These are phyloP conservation scores for Irena cyanogastra DNA, from an alignment of 2,113 vertebrate species.

Conservation along the genomic window DNA sequence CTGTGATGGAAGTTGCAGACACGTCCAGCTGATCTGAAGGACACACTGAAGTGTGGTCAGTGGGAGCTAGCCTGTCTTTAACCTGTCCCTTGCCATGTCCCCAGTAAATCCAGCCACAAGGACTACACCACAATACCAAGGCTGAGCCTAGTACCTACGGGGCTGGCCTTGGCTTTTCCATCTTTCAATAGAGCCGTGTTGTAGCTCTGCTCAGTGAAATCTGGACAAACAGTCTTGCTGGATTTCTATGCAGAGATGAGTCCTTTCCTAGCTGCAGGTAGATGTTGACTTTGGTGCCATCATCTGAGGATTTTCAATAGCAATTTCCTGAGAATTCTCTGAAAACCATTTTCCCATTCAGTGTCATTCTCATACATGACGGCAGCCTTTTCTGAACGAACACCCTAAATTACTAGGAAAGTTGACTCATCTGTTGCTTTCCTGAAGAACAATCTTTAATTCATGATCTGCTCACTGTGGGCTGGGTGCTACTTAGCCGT, in stretches of 20 bases:
- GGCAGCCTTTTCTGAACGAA: constrained; percentile 18
- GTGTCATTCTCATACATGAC: neutral
- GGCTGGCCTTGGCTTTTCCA: neutral
- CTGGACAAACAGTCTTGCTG: neutral
- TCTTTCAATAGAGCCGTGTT: neutral
- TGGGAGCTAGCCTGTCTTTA: neutral
- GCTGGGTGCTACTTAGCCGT: neutral
- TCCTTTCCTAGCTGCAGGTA: neutral
- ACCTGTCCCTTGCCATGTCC: neutral
- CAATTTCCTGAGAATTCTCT: neutral
- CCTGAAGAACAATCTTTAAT: constrained; percentile 27
- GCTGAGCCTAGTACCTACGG: neutral
- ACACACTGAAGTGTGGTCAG: neutral
- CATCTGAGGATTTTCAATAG: neutral
- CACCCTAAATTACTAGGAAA: neutral
- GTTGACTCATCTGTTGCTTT: constrained; percentile 35
- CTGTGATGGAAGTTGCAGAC: neutral
- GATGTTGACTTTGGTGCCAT: neutral
- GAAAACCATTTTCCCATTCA: neutral
- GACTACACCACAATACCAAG: rapidly evolving
- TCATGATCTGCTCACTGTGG: neutral
- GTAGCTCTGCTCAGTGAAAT: neutral
- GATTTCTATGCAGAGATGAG: neutral
- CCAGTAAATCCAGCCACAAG: neutral
- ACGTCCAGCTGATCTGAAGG: neutral